Percentiles rank a stretch among this genome's conserved stretches.
Evolutionary conservation across 2,797 vertebrate genomes (phyloP).

Genomic region (Sebastes matsubarae): DNA sequence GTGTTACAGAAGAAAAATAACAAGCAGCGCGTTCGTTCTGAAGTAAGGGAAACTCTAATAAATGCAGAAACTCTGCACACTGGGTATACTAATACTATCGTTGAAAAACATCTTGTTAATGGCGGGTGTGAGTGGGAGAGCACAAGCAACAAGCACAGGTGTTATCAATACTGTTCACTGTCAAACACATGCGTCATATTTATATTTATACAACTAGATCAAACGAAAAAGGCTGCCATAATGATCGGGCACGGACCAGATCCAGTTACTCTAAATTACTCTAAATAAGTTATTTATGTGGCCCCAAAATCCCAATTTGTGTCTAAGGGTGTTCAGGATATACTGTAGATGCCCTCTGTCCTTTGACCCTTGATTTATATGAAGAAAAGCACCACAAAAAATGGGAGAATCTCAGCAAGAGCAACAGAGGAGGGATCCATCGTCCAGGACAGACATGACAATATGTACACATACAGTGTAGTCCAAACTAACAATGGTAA

Average conservation of each 20-base stretch:
- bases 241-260: background rate
- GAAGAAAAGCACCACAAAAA: background rate
- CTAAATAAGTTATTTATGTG: background rate
- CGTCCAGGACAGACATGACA: background rate
- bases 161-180: background rate
- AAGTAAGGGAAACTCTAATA: background rate
- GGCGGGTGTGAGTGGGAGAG: background rate
- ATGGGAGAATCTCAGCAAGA: background rate
- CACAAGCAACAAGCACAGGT: background rate
- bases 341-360: background rate
- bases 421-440: background rate
- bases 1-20: background rate
- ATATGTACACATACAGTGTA: background rate
- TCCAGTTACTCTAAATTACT: background rate
- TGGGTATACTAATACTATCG: background rate
- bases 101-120: background rate
- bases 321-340: background rate
- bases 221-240: background rate
- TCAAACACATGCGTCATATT: background rate
- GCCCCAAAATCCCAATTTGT: background rate
- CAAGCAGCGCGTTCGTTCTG: background rate
- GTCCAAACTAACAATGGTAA: background rate
- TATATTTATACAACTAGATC: background rate
- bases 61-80: conserved; percentile 2
- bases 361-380: background rate